Evolutionary conservation across 2,888 invertebrate species (phyloP).

Genomic region (Hemithea aestivaria): DNA sequence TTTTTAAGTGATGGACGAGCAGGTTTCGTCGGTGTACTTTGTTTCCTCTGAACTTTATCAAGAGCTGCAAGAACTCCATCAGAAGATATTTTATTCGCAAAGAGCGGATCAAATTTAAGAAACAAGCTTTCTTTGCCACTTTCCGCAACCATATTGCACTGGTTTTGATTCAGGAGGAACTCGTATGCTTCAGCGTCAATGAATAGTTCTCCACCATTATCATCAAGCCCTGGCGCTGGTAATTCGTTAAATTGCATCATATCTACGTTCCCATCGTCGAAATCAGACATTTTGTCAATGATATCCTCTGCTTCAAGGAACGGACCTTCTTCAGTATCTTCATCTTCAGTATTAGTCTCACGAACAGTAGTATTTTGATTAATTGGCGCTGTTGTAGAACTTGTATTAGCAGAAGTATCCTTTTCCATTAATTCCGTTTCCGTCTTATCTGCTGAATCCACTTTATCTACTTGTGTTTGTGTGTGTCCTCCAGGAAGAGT

Average conservation of each 20-base stretch:
- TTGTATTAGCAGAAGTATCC: conserved; percentile 35
- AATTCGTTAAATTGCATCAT: conserved; percentile 53
- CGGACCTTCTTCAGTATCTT: conserved; percentile 69
- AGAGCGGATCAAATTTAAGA: conserved; percentile 69
- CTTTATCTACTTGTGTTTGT: conserved; percentile 10
- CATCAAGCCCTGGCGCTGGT: conserved; percentile 39
- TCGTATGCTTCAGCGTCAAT: conserved; percentile 72
- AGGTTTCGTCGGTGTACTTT: conserved; percentile 56
- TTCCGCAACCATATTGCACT: conserved; percentile 53
- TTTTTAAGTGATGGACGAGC: conserved; percentile 28
- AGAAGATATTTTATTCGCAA: conserved; percentile 60
- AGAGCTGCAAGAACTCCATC: conserved; percentile 55
- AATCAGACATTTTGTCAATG: conserved; percentile 39
- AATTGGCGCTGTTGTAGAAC: conserved; percentile 38
- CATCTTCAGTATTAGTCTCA: conserved; percentile 65
- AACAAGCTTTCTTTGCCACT: conserved; percentile 73
- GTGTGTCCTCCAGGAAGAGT: not conserved
- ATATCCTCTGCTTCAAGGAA: conserved; percentile 59
- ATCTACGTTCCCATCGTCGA: conserved; percentile 40
- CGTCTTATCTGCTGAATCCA: conserved; percentile 27
- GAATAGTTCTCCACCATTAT: conserved; percentile 59
- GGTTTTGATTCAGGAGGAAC: conserved; percentile 65
- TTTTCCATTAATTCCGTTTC: conserved; percentile 37
- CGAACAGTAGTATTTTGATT: conserved; percentile 46
- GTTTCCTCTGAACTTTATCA: conserved; percentile 47